A percentile compares a stretch with the other conserved stretches of the same genome.
These are phyloP conservation scores for Drosophila persimilis DNA, from an alignment of 1,140 invertebrate species.

Conservation along the genomic window DNA sequence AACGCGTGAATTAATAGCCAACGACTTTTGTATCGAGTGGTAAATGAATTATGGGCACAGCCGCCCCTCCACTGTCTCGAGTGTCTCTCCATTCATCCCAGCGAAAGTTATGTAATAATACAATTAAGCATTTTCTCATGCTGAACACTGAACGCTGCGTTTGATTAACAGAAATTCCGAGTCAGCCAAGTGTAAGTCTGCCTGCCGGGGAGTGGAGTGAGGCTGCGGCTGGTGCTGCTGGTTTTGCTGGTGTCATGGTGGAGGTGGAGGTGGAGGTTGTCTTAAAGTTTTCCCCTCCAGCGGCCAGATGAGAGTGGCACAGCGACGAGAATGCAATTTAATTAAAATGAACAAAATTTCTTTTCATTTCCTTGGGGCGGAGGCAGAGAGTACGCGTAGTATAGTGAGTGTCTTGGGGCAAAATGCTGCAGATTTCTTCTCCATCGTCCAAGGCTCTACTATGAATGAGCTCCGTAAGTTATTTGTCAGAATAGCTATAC, in stretches of 20 bases:
- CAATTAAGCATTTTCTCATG: constrained; percentile 68
- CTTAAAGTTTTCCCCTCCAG: constrained; percentile 16
- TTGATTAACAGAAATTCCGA: constrained; percentile 74
- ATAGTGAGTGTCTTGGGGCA: constrained; percentile 6
- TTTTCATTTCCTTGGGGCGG: constrained; percentile 34
- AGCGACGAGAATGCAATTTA: constrained; percentile 69
- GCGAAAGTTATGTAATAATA: constrained; percentile 75
- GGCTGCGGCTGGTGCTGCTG: no score
- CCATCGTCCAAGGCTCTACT: constrained; percentile 1
- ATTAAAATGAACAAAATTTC: constrained; percentile 72
- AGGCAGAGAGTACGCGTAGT: background rate
- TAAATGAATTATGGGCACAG: constrained; percentile 55
- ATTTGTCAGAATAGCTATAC: constrained; percentile 10
- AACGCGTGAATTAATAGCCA: constrained; percentile 68
- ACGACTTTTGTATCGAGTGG: constrained; percentile 59
- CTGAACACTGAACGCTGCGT: constrained; percentile 58
- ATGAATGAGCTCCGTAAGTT: constrained; percentile 12
- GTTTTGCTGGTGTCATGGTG: no score
- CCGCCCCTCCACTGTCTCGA: background rate
- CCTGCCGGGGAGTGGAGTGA: background rate
- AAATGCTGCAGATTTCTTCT: constrained; percentile 39
- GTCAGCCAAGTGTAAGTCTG: constrained; percentile 43
- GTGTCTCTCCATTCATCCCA: constrained; percentile 2
- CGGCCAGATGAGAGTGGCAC: constrained; percentile 30
- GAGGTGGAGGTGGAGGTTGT: constrained; percentile 5